These are phyloP conservation scores for Tetranychus urticae DNA, from an alignment of 1,140 invertebrate genomes.

Conservation along the genomic window DNA sequence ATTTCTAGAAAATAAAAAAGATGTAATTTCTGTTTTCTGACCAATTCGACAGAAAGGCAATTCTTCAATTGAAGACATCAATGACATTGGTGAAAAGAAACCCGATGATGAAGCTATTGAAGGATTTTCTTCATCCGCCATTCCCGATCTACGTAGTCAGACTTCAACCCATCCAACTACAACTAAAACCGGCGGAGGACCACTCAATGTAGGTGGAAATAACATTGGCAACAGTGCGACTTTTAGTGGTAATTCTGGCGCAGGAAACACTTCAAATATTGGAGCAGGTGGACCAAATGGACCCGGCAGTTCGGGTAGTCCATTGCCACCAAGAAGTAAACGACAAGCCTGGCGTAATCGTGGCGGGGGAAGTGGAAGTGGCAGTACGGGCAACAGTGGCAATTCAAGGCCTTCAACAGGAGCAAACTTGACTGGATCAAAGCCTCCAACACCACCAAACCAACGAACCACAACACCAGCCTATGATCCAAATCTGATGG, in stretches of 20 bases:
- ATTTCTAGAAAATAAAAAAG: no score
- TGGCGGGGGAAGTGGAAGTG: not conserved
- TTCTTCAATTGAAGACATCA: not conserved
- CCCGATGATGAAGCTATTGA: not conserved
- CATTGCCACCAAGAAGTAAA: not conserved
- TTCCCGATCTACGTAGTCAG: no score
- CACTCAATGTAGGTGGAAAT: not conserved
- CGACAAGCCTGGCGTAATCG: not conserved
- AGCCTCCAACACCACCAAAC: not conserved
- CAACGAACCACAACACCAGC: not conserved
- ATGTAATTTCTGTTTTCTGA: no score
- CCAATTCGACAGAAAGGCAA: no score
- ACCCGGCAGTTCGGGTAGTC: not conserved
- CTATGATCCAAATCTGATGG: not conserved
- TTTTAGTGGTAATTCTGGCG: no score
- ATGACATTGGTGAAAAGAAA: constrained; percentile 1
- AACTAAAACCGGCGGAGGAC: no score
- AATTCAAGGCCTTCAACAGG: not conserved
- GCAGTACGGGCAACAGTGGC: not conserved
- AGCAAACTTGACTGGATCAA: not conserved
- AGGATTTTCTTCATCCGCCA: no score
- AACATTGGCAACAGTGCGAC: no score
- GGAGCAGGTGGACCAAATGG: no score
- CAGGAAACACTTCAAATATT: no score
- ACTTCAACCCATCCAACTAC: no score